Evolutionary conservation across 2,888 invertebrate species (phyloP).

Genomic region (Lepidochrysops patricia): DNA sequence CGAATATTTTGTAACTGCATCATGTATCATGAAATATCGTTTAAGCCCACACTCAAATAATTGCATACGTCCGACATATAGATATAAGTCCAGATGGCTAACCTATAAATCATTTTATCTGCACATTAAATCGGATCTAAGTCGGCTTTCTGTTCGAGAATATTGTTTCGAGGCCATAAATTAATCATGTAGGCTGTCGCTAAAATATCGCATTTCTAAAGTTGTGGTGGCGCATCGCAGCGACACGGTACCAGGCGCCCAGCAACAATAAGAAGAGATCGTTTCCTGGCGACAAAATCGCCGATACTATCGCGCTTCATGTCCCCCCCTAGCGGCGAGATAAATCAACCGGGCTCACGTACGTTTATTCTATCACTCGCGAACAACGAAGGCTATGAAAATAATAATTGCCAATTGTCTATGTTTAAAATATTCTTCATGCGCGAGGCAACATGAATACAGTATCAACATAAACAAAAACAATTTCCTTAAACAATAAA

Average conservation of each 20-base stretch:
- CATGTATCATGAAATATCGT: not conserved
- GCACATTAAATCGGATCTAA: conserved; percentile 59
- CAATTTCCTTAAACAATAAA: too few species aligned
- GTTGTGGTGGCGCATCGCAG: conserved; percentile 50
- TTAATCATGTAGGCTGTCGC: conserved; percentile 73
- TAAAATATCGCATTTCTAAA: conserved; percentile 65
- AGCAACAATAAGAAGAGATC: conserved; percentile 58
- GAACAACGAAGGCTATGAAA: not conserved
- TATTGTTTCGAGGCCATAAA: conserved; percentile 64
- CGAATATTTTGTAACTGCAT: not conserved
- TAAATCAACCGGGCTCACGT: conserved; percentile 51
- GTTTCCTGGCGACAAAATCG: conserved; percentile 69
- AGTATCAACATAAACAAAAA: too few species aligned
- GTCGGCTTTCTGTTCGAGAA: conserved; percentile 46
- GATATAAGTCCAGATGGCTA: conserved; percentile 32
- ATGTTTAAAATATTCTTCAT: too few species aligned
- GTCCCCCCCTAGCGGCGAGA: conserved; percentile 45
- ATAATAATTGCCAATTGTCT: conserved; percentile 65
- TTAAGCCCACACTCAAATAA: conserved; percentile 11
- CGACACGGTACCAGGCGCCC: conserved; percentile 46
- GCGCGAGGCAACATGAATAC: too few species aligned
- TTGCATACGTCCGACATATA: conserved; percentile 29
- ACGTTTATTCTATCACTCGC: conserved; percentile 52
- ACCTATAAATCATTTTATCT: conserved; percentile 66
- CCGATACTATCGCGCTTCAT: conserved; percentile 60